Base-by-base conservation (phyloP, 2,888 invertebrate species). In the Cantharis lateralis region DNA sequence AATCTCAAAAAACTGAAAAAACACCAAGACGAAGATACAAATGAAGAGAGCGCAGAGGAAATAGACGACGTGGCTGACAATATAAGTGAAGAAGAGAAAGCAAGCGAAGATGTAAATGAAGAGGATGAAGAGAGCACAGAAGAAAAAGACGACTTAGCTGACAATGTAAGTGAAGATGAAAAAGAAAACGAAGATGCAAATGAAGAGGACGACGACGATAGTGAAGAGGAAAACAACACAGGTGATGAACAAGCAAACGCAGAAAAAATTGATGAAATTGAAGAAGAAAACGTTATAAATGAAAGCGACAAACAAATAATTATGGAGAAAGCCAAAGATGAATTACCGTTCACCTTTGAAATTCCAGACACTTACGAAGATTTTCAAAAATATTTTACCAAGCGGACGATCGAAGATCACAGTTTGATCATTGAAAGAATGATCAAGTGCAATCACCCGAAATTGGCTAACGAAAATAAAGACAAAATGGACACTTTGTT, bases 401-500 rank as follows among this genome's bases (percentile, higher is more conserved):
- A 91, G 62, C 91, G 93, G 82, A 89, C 91, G 10, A 89, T 92
- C 1, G 88, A 91, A 13, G 92, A 95, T 83, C 94, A 95, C 83
- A 89, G 91, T 0, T 89, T 92, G 11, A 93, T 96, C 10, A 85
- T 98, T 68, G 94, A 95, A 84, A 92, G 95, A 83, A 92, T 98
- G 81, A 93, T 97, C 15, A 96, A 96, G 88, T 95, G 94, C 84
- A 95, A 96, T 88, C 95, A 97, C 87, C 95, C 95, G 2, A 93
- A 95, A 83, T 87, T 97, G 71, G 92, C 92, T 7, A 93, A 92
- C 80, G 92, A 92, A 15, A 97, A 97, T 85, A 95, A 95, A 85
- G 93, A 93, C 48, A 92, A 93, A 84, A 89, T 97, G 11, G 91
- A 92, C 72, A 90, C 91, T 82, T 87, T 98, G 0, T 96, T 95